Percentiles rank a stretch among this genome's conserved stretches.
These are phyloP conservation scores for Heptranchias perlo DNA, from an alignment of 2,113 vertebrate species.

Conservation along the genomic window DNA sequence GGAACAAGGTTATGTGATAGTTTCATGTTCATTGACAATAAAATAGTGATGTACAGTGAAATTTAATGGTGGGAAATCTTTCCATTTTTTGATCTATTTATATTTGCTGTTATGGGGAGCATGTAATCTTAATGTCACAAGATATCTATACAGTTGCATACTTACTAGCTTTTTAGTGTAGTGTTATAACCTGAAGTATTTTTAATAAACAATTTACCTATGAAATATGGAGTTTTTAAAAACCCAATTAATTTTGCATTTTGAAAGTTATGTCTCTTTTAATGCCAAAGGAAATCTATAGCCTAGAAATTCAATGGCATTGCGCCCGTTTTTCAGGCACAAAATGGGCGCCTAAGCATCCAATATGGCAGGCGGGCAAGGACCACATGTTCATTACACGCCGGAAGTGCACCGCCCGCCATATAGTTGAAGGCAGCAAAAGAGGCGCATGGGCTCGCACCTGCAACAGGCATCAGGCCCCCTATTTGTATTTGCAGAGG, in stretches of 20 bases:
- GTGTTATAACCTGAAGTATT: constrained; percentile 16
- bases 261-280: not conserved
- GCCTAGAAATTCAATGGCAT: not conserved
- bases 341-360: not conserved
- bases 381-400: too few relatives aligned
- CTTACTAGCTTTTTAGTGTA: constrained; percentile 14
- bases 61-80: constrained; percentile 15
- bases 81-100: constrained; percentile 18
- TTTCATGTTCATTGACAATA: constrained; percentile 35
- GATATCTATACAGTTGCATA: not conserved
- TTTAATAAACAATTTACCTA: constrained; percentile 35
- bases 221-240: not conserved
- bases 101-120: constrained; percentile 12
- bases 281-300: not conserved
- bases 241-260: not conserved
- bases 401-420: not conserved
- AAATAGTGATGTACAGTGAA: constrained; percentile 31
- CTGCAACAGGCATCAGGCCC: not conserved
- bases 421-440: not conserved
- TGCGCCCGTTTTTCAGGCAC: not conserved
- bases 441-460: not conserved
- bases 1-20: constrained; percentile 20
- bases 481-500: not conserved
- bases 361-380: not conserved
- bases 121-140: constrained; percentile 13